Evolutionary conservation across 2,113 vertebrate genomes (phyloP), one percentile per base, ranked within the genome.

Genomic region (Patagioenas fasciata): DNA sequence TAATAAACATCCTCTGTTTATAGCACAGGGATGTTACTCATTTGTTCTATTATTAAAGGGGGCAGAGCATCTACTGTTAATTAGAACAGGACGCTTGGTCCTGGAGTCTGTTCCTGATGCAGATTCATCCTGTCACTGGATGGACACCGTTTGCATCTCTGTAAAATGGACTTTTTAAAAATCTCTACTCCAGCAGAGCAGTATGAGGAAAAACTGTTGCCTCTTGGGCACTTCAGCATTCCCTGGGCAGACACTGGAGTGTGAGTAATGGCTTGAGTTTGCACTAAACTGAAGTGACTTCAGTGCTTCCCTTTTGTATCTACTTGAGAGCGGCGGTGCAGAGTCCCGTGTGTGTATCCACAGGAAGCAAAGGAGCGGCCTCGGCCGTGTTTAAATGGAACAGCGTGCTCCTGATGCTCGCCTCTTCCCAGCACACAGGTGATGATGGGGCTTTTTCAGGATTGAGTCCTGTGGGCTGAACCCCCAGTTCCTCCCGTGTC

Each of bases 351-450:
- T 9, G 34, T 3, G 28, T 48, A 9, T 5, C 56, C 84, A 10
- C 72, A 77, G 18, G 25, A 26, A 8, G 17, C 38, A 12, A 15
- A 62, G 47, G 40, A 32, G 38, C 20, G 61, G 5, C 23, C 61
- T 66, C 7, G 0, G 2, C 0, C 0, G 4, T 18, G 7, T 32
- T 47, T 32, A 50, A 10, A 21, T 47, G 62, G 57, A 40, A 15
- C 21, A 1, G 5, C 28, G 65, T 15, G 56, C 20, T 85, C 53
- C 20, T 32, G 10, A 36, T 19, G 3, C 36, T 70, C 19, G 5
- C 51, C 47, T 1, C 58, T 60, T 20, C 57, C 62, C 29, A 8
- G 75, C 42, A 77, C 66, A 3, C 10, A 34, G 48, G 44, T 21
- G 4, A 2, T 21, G 4, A 2, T 2, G 0, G 53, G 57, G 42